These are phyloP conservation scores for Cercopithecus mona DNA, from an alignment of 2,113 vertebrate genomes.

Conservation along the genomic window DNA sequence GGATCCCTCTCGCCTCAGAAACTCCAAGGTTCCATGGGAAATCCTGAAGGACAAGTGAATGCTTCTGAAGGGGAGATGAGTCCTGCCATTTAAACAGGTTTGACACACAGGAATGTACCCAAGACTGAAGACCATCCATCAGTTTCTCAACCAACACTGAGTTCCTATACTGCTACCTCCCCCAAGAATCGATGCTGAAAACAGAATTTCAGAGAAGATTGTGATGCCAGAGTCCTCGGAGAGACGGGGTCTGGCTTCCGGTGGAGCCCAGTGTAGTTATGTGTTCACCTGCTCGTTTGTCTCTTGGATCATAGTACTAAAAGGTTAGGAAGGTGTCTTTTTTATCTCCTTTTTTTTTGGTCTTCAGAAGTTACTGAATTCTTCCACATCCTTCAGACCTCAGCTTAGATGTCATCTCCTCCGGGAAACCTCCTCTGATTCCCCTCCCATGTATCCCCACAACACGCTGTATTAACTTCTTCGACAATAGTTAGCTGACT, in stretches of 20 bases:
- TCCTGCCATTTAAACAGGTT: neutral
- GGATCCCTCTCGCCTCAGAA: neutral
- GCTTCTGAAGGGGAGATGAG: neutral
- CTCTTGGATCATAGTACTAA: neutral
- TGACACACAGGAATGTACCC: neutral
- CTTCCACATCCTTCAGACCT: neutral
- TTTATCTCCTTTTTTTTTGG: neutral
- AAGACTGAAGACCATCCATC: neutral
- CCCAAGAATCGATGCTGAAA: neutral
- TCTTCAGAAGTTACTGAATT: neutral
- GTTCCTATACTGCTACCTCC: neutral
- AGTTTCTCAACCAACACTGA: rapidly evolving
- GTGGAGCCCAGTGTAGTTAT: neutral
- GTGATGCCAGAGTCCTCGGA: neutral
- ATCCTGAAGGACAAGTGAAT: neutral
- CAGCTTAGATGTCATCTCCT: neutral
- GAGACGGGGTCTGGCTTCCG: neutral
- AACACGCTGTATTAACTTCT: neutral
- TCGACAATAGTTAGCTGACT: neutral
- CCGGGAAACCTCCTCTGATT: neutral
- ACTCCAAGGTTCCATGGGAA: neutral
- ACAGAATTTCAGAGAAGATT: neutral
- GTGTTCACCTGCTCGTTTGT: neutral
- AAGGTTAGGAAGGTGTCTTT: neutral
- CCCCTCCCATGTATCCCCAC: no score